phyloP scores from a whole-genome alignment of 2,888 invertebrate species.

The Cordylochernes scorpioides region DNA sequence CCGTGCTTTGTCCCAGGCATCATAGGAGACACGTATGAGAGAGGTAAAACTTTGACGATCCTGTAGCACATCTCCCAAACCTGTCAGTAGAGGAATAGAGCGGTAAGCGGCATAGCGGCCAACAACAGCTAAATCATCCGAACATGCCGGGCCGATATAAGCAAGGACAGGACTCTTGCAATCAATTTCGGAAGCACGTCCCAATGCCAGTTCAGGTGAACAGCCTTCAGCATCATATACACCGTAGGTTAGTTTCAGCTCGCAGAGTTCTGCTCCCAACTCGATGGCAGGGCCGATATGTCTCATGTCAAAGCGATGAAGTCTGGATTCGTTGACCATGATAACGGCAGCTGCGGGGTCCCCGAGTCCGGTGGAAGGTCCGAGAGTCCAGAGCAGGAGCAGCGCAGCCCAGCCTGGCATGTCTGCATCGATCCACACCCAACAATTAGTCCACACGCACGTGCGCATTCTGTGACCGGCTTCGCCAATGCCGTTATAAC shows the following conservation, averaged over 20 bases:
- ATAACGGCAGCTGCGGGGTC: too few relatives aligned
- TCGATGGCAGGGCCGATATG: slow-evolving; percentile 14
- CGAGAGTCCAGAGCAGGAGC: too few relatives aligned
- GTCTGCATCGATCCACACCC: too few relatives aligned
- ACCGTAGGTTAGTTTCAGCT: slow-evolving; percentile 6
- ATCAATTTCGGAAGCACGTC: slow-evolving; percentile 10
- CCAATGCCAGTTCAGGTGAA: slow-evolving; percentile 12
- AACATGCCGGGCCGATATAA: slow-evolving; percentile 15
- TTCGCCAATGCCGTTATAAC: too few relatives aligned
- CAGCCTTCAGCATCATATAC: slow-evolving; percentile 11
- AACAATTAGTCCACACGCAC: too few relatives aligned
- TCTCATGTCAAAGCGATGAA: slow-evolving; percentile 13
- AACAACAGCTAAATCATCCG: slow-evolving; percentile 14
- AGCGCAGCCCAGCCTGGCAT: too few relatives aligned
- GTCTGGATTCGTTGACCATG: too few relatives aligned
- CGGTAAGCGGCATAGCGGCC: slow-evolving; percentile 12
- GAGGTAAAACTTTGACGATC: slow-evolving; percentile 11
- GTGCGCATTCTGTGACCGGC: too few relatives aligned
- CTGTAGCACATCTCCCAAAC: slow-evolving; percentile 13
- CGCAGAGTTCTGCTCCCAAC: slow-evolving; percentile 11
- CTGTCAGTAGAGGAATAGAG: slow-evolving; percentile 13
- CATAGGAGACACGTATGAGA: slow-evolving; percentile 14
- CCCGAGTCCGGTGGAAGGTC: too few relatives aligned
- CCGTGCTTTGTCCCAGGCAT: slow-evolving; percentile 12
- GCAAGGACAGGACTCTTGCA: slow-evolving; percentile 10